A percentile compares a stretch with the other conserved stretches of the same genome.
Conservation (phyloP, 2,797 vertebrate species). For the Brotula barbata region DNA sequence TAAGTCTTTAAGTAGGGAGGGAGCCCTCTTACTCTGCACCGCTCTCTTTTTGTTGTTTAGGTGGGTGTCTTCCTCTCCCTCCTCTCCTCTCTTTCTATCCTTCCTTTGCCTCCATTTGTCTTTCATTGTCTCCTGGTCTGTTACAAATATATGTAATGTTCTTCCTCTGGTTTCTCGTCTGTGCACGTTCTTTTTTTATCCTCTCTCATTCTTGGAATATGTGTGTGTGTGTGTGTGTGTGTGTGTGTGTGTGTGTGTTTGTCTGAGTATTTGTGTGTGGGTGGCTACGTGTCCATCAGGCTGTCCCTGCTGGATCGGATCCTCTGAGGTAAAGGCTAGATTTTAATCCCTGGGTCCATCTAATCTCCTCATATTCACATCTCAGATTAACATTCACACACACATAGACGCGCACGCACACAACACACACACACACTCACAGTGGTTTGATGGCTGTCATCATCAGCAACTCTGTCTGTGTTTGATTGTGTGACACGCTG, state of each 20-base stretch:
- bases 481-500: conserved; percentile 27
- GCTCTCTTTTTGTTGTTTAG: conserved; percentile 23
- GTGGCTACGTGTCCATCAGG: conserved; percentile 50
- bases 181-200: conserved; percentile 28
- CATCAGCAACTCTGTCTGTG: conserved; percentile 31
- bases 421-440: conserved; percentile 11
- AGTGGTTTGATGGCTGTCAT: conserved; percentile 45
- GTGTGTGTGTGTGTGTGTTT: conserved; percentile 6
- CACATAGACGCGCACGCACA: conserved; percentile 5
- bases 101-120: conserved; percentile 52
- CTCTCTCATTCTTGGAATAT: conserved; percentile 9
- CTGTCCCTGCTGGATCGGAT: conserved; percentile 65
- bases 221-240: conserved; percentile 19
- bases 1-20: conserved; percentile 62
- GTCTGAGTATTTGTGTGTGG: conserved; percentile 4
- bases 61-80: conserved; percentile 17
- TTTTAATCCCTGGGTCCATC: conserved; percentile 78
- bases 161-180: conserved; percentile 43
- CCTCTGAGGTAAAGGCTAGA: conserved; percentile 78
- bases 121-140: conserved; percentile 44
- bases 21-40: conserved; percentile 43
- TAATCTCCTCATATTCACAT: conserved; percentile 82
- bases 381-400: conserved; percentile 69
- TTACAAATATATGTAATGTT: conserved; percentile 30
- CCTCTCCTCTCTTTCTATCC: conserved; percentile 34